Base-by-base conservation (phyloP, 1,140 invertebrate species). In the Drosophila sturtevanti region DNA sequence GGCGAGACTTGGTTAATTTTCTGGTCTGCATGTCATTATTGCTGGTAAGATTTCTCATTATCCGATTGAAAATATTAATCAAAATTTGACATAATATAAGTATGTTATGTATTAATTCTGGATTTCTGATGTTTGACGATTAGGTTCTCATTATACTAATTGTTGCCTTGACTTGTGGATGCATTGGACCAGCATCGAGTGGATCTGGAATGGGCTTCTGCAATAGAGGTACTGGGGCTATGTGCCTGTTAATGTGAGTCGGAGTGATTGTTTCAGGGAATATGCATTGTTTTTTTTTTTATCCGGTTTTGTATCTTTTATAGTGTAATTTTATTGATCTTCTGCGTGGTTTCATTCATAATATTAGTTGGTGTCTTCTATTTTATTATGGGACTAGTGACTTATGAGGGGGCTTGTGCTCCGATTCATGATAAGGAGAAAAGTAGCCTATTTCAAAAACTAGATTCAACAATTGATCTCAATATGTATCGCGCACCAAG, bases 131-230 rank as follows among this genome's bases (percentile, higher is more conserved):
- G 11, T 21, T 52, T 24, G 21, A 31, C 7, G 6, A 31, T 31
- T 48, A 9, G 90, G 63, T 91, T 62, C 24, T 89, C 2, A 6
- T 79, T 6, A 41, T 95, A 94, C 79, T 93, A 96, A 77, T 94
- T 93, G 54, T 94, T 79, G 97, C 97, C 2, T 92, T 98, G 21
- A 93, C 97, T 68, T 98, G 96, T 92, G 97, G 97, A 52, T 95
- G 97, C 74, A 98, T 96, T 92, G 97, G 97, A 22, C 96, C 96
- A 92, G 93, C 96, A 72, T 96, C 96, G 1, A 96, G 96, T 90
- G 95, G 94, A 51, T 96, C 96, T 89, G 95, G 95, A 44, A 96
- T 96, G 64, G 95, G 95, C 84, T 97, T 96, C 89, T 96, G 96
- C 90, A 97, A 97, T 91, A 97, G 96, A 92, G 96, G 95, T 62